A percentile compares a stretch with the other conserved stretches of the same genome.
These are phyloP conservation scores for Mizuhopecten yessoensis DNA, from an alignment of 1,140 invertebrate species.

Conservation along the genomic window DNA sequence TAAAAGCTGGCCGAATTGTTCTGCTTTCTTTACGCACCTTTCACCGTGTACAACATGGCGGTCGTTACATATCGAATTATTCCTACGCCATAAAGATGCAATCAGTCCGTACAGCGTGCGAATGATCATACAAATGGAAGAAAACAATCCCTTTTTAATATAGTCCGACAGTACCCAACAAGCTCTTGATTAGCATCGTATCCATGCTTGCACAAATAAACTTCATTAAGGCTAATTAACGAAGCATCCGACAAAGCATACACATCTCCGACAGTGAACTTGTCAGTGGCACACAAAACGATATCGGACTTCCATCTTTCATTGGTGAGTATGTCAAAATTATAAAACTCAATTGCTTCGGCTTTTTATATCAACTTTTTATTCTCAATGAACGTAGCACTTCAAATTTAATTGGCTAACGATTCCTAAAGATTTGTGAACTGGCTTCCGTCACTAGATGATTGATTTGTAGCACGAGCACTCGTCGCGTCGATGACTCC, in stretches of 20 bases:
- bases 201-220: not conserved
- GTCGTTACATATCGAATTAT: not conserved
- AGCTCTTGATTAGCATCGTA: not conserved
- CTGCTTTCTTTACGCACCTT: not conserved
- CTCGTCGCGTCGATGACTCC: not conserved
- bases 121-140: not conserved
- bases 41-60: not conserved
- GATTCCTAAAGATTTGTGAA: not conserved
- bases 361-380: not conserved
- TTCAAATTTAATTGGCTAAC: not conserved
- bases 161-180: not conserved
- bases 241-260: not conserved
- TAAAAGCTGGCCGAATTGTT: too few relatives aligned
- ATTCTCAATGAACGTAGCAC: not conserved
- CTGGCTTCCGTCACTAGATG: not conserved
- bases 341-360: not conserved
- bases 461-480: not conserved
- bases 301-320: not conserved
- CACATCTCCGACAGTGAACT: not conserved
- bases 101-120: not conserved
- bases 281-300: not conserved
- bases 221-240: not conserved
- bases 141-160: not conserved
- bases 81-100: not conserved
- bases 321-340: not conserved